These are phyloP conservation scores for Calyptomena viridis DNA, from an alignment of 2,113 vertebrate genomes.

Conservation along the genomic window DNA sequence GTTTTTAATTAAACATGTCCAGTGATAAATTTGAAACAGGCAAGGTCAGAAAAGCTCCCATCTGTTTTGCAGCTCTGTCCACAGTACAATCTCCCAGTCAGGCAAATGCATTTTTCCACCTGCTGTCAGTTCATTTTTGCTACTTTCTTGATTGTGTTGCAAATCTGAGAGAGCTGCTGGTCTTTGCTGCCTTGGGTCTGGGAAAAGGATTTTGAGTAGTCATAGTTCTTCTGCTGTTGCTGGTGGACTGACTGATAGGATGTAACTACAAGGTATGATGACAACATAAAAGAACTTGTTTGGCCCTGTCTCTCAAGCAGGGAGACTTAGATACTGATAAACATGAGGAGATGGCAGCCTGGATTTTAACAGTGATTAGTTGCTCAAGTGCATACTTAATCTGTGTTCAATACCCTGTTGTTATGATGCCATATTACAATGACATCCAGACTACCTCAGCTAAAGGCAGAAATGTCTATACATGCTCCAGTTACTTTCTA, in stretches of 20 bases:
- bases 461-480: background rate
- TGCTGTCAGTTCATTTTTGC: background rate
- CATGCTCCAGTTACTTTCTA: background rate
- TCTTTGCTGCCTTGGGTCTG: background rate
- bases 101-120: background rate
- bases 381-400: background rate
- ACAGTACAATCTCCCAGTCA: background rate
- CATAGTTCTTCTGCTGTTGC: background rate
- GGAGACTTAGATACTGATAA: background rate
- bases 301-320: background rate
- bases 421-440: fast-evolving
- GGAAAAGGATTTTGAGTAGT: background rate
- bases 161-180: background rate
- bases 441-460: fast-evolving
- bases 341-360: background rate
- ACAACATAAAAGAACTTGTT: background rate
- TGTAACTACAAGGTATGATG: background rate
- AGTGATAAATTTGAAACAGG: background rate
- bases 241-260: background rate
- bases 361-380: background rate
- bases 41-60: background rate
- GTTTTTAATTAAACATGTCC: slow-evolving; percentile 39
- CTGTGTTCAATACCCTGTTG: background rate
- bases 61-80: slow-evolving; percentile 1
- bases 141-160: background rate